These are phyloP conservation scores for Caradrina clavipalpis DNA, from an alignment of 2,888 invertebrate species.

Conservation along the genomic window DNA sequence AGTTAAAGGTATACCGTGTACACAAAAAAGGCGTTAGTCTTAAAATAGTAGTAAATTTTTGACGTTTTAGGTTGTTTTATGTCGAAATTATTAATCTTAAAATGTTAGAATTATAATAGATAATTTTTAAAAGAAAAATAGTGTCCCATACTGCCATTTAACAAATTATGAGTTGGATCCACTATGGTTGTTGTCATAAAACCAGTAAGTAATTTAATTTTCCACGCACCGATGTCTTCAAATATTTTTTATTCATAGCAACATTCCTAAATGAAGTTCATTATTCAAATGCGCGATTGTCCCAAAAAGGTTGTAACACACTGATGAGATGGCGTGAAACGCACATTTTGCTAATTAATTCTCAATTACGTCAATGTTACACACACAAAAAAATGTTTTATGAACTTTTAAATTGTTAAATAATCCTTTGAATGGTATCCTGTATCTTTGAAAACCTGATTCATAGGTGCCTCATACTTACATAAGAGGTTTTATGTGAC, in stretches of 20 bases:
- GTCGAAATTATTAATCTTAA: constrained; percentile 1
- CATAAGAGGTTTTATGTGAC: constrained; percentile 45
- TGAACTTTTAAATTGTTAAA: constrained; percentile 4
- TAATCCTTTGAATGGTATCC: background rate
- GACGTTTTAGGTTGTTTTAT: background rate
- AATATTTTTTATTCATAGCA: background rate
- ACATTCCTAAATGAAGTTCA: constrained; percentile 21
- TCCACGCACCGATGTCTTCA: background rate
- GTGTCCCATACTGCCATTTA: background rate
- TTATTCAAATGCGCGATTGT: constrained; percentile 13
- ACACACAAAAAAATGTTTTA: constrained; percentile 13
- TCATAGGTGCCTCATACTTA: constrained; percentile 45
- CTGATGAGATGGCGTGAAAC: constrained; percentile 10
- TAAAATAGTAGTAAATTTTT: background rate
- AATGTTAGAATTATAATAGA: background rate
- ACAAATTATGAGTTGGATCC: background rate
- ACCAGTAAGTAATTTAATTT: background rate
- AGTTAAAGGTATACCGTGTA: too few relatives aligned
- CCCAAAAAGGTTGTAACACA: constrained; percentile 26
- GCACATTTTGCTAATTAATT: constrained; percentile 2
- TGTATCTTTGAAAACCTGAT: constrained; percentile 9
- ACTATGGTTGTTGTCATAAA: background rate
- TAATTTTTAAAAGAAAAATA: background rate
- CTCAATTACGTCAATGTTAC: constrained; percentile 4
- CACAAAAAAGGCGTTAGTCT: background rate